Conservation (phyloP, 2,888 invertebrate genomes). For the Pyralis farinalis region DNA sequence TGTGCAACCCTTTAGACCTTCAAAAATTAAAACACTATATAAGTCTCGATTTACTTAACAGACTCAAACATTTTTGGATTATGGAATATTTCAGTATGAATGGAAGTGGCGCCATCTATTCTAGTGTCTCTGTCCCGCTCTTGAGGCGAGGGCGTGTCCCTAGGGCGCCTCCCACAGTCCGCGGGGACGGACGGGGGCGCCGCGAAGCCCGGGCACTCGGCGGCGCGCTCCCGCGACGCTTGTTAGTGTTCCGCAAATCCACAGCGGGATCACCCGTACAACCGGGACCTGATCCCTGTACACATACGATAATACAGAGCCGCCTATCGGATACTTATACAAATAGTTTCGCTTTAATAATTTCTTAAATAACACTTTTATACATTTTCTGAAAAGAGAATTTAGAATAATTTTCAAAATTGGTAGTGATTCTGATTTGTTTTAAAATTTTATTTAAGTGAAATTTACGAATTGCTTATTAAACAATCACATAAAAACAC, state of each 20-base stretch:
- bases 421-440: too few relatives aligned
- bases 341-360: slow-evolving; percentile 15
- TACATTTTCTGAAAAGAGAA: neutral
- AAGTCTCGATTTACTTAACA: slow-evolving; percentile 9
- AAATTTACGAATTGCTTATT: neutral
- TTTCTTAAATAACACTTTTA: neutral
- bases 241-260: slow-evolving; percentile 80
- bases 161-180: slow-evolving; percentile 76
- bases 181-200: slow-evolving; percentile 79
- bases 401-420: neutral
- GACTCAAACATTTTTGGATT: slow-evolving; percentile 19
- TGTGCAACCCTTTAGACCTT: slow-evolving; percentile 14
- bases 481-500: slow-evolving; percentile 4
- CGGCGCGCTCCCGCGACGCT: slow-evolving; percentile 77
- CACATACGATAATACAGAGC: slow-evolving; percentile 74
- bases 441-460: too few relatives aligned
- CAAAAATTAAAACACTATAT: slow-evolving; percentile 25
- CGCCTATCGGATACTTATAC: slow-evolving; percentile 57
- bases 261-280: slow-evolving; percentile 79
- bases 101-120: slow-evolving; percentile 67
- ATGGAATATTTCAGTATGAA: slow-evolving; percentile 16
- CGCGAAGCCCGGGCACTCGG: slow-evolving; percentile 76
- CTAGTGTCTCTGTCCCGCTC: slow-evolving; percentile 68
- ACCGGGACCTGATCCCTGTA: slow-evolving; percentile 75
- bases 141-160: slow-evolving; percentile 81